Evolutionary conservation across 2,113 vertebrate genomes (phyloP).

Genomic region (Ahaetulla prasina): DNA sequence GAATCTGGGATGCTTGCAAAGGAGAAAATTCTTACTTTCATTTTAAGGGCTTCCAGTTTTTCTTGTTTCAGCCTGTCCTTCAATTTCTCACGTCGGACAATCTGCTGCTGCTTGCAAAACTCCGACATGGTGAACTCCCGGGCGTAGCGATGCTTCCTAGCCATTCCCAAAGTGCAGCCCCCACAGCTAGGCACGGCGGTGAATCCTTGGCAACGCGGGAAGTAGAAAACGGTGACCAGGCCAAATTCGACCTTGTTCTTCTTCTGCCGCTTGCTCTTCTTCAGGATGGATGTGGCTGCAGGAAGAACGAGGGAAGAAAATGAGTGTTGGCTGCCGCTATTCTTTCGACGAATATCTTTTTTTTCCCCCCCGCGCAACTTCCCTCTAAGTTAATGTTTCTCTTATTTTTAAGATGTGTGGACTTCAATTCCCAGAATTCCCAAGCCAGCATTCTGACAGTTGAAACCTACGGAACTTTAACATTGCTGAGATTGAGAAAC

Average conservation of each 20-base stretch:
- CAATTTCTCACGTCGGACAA: slow-evolving; percentile 77
- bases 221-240: slow-evolving; percentile 92
- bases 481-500: too few species aligned
- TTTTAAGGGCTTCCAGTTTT: slow-evolving; percentile 80
- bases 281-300: slow-evolving; percentile 87
- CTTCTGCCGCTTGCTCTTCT: slow-evolving; percentile 78
- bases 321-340: background rate
- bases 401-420: background rate
- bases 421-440: background rate
- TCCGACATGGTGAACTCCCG: slow-evolving; percentile 83
- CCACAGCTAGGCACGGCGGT: slow-evolving; percentile 93
- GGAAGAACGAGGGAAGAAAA: background rate
- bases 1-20: background rate
- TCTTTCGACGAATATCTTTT: background rate
- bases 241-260: slow-evolving; percentile 84
- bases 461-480: too few species aligned
- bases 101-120: slow-evolving; percentile 82
- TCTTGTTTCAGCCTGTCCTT: slow-evolving; percentile 85
- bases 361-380: too few species aligned
- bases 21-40: slow-evolving; percentile 71
- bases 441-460: background rate
- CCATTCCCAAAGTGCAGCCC: slow-evolving; percentile 95
- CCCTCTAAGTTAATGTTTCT: background rate
- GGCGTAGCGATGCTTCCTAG: slow-evolving; percentile 77
- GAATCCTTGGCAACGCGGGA: slow-evolving; percentile 95